These are phyloP conservation scores for Eupleurogrammus muticus DNA, from an alignment of 2,797 vertebrate species.

Conservation along the genomic window DNA sequence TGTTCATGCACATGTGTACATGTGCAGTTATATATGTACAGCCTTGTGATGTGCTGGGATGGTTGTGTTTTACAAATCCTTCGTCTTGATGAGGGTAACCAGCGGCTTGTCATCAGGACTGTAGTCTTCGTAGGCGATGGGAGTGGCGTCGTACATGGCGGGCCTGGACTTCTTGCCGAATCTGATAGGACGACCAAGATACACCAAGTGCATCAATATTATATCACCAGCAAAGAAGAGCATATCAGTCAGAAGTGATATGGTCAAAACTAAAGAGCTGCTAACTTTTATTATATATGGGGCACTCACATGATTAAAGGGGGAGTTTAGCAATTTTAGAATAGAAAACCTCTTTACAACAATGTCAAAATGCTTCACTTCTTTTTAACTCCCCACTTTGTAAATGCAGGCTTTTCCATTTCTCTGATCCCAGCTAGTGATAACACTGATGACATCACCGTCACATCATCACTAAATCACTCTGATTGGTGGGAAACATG, in stretches of 20 bases:
- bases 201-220: not conserved
- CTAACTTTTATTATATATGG: conserved; percentile 1
- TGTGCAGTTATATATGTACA: conserved; percentile 27
- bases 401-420: not conserved
- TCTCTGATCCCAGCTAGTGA: not conserved
- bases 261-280: not conserved
- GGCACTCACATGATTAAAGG: not conserved
- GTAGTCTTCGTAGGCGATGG: conserved; percentile 97
- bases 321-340: too few species aligned
- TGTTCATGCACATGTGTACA: conserved; percentile 17
- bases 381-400: not conserved
- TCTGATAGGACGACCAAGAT: conserved; percentile 77
- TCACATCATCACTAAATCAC: not conserved
- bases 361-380: not conserved
- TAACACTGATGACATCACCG: not conserved
- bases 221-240: not conserved
- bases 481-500: not conserved
- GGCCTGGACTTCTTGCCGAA: conserved; percentile 98
- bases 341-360: too few species aligned
- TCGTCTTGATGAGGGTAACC: conserved; percentile 99
- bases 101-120: conserved; percentile 98
- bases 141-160: conserved; percentile 97
- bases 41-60: conserved; percentile 37
- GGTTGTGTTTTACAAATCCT: conserved; percentile 95
- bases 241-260: not conserved